Evolutionary conservation across 2,113 vertebrate species (phyloP).

Genomic region (Microcebus murinus): DNA sequence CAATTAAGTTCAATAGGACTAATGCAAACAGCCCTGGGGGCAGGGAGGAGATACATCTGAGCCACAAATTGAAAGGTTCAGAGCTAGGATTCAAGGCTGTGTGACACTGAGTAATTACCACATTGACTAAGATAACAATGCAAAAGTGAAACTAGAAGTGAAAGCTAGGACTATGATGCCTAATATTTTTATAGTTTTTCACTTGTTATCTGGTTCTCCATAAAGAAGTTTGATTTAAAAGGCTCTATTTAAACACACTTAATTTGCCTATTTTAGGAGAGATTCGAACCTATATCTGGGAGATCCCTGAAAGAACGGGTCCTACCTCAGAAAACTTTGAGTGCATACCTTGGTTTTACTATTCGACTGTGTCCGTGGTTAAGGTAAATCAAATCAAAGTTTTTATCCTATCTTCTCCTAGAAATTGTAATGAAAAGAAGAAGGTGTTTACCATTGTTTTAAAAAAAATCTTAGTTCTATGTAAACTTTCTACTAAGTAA

Average conservation of each 20-base stretch:
- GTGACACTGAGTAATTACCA: background rate
- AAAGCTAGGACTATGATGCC: background rate
- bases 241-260: background rate
- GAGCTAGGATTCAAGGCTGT: background rate
- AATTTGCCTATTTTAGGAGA: constrained; percentile 80
- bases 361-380: constrained; percentile 84
- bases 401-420: background rate
- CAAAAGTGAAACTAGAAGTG: background rate
- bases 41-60: background rate
- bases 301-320: constrained; percentile 86
- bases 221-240: background rate
- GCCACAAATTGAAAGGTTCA: background rate
- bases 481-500: background rate
- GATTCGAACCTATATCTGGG: constrained; percentile 87
- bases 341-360: constrained; percentile 88
- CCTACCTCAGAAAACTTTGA: constrained; percentile 83
- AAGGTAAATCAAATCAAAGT: constrained; percentile 82
- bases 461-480: background rate
- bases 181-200: background rate
- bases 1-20: background rate
- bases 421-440: background rate
- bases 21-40: background rate
- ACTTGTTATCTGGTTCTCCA: background rate
- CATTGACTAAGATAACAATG: background rate
- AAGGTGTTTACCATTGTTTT: background rate